phyloP scores from a whole-genome alignment of 1,140 invertebrate species.

The Penaeus japonicus region DNA sequence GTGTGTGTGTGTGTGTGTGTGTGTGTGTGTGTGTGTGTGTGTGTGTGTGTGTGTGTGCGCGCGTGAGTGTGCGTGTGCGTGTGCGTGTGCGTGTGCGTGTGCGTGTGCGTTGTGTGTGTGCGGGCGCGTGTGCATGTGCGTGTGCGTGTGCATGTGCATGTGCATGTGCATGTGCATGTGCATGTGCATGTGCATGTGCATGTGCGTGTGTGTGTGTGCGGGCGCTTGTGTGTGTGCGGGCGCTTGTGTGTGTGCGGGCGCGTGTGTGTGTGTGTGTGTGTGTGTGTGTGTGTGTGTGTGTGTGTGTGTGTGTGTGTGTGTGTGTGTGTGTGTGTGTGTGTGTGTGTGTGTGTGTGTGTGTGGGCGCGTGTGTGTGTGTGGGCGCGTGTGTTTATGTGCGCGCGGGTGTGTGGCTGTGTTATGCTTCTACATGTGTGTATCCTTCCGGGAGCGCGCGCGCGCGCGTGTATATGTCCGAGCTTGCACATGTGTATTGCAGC shows the following conservation, averaged over 20 bases:
- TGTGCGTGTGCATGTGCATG: not conserved
- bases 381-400: no score
- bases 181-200: not conserved
- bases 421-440: no score
- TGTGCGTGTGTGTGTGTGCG: not conserved
- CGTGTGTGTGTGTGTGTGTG: not conserved
- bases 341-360: not conserved
- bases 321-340: not conserved
- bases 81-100: no score
- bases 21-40: no score
- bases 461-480: no score
- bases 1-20: no score
- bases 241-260: not conserved
- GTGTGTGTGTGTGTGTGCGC: not conserved
- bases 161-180: not conserved
- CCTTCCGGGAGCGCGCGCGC: no score
- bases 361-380: no score
- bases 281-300: not conserved
- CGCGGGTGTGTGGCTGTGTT: no score
- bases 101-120: no score
- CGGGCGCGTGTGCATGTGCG: not conserved
- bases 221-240: not conserved
- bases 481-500: no score
- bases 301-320: not conserved
- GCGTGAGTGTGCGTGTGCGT: no score